phyloP scores from a whole-genome alignment of 2,888 invertebrate species.

The Sminthurides aquaticus region DNA sequence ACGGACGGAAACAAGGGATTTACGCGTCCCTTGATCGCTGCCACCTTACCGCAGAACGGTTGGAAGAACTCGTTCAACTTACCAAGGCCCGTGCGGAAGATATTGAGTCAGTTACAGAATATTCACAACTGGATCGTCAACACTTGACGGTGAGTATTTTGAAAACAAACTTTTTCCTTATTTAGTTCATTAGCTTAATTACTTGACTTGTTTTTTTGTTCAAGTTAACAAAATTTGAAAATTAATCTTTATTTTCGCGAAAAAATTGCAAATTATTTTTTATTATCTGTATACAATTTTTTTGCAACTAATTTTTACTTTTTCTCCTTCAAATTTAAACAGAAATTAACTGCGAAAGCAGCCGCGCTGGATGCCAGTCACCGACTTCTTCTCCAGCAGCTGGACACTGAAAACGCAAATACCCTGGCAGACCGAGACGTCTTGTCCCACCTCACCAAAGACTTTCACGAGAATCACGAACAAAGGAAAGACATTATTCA shows the following conservation, averaged over 20 bases:
- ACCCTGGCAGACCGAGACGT: not conserved
- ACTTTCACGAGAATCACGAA: conserved; percentile 4
- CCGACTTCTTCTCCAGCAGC: not conserved
- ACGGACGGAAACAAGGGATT: too few species aligned
- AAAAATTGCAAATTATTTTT: too few species aligned
- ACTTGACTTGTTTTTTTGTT: too few species aligned
- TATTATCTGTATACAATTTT: too few species aligned
- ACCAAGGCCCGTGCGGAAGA: not conserved
- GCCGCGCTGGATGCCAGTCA: not conserved
- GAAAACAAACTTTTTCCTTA: too few species aligned
- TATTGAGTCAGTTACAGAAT: not conserved
- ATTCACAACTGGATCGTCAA: not conserved
- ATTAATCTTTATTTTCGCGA: too few species aligned
- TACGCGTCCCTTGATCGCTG: too few species aligned
- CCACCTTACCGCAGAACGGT: too few species aligned
- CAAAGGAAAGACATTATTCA: conserved; percentile 5
- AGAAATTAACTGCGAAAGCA: not conserved
- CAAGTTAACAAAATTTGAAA: too few species aligned
- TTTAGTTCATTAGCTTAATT: too few species aligned
- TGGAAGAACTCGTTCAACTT: not conserved
- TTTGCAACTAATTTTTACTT: too few species aligned
- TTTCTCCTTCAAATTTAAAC: too few species aligned
- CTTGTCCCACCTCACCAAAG: not conserved
- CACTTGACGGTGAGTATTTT: not conserved
- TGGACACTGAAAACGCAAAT: not conserved